Base-by-base conservation (phyloP, 2,797 vertebrate genomes). In the Loris lydekkerianus region DNA sequence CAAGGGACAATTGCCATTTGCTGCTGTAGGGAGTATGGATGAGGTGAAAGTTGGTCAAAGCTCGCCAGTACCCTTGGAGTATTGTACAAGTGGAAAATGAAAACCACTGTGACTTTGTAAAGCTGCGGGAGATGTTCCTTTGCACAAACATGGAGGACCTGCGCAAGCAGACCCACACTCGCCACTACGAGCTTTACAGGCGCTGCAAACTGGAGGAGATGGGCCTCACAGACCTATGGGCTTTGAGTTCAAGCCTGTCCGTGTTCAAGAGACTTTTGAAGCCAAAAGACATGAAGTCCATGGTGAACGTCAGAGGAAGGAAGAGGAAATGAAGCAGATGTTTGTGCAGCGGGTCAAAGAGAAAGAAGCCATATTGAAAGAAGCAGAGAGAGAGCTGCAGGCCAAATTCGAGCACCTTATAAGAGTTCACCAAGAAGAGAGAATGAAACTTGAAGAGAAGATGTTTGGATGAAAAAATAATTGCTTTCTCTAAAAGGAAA, bases 41-140 rank as follows among this genome's bases (percentile, higher is more conserved):
- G 99, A 99, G 84, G 98, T 99, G 80, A 98, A 97, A 73, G 98
- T 99, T 99, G 99, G 99, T 99, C 97, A 99, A 99, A 98, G 99
- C 99, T 97, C 99, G 99, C 65, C 99, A 99, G 97, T 99, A 99
- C 96, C 99, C 99, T 15, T 99, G 99, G 99, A 99, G 99, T 9
- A 97, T 99, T 8, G 99, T 99, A 82, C 99, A 99, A 99, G 99
- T 40, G 40, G 40, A 40, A 40, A 40, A 40, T 40, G 40, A 40
- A 40, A 40, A 40, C 40, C 40, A 40, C 40, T 40, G 40, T 5
- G 40, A 40, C 40, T 40, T 40, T 40, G 5, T 40, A 40, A 40
- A 40, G 40, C 40, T 40, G 40, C 40, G 40, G 40, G 40, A 40
- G 40, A 40, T 40, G 40, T 5, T 40, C 40, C 3, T 40, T 40